Evolutionary conservation across 30 jellyfish, hydroid and myxozoan genomes (phyloP).

Genomic region (Morbakka virulenta): DNA sequence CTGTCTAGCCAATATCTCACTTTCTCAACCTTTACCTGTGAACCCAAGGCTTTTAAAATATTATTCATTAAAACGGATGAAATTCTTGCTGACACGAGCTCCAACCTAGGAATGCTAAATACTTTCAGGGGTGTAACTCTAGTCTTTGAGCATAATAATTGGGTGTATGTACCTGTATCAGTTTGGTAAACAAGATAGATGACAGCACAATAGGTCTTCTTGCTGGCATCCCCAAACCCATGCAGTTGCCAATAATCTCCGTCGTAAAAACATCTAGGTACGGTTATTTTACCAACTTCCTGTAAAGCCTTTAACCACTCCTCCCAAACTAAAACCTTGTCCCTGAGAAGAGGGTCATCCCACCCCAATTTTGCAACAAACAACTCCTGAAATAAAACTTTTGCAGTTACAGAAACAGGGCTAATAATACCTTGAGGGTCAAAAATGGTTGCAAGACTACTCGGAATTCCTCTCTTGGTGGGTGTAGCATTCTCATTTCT

Average conservation of each 20-base stretch:
- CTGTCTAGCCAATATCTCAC: constrained; percentile 26
- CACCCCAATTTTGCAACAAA: constrained; percentile 25
- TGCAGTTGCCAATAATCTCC: constrained; percentile 33
- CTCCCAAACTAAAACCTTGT: constrained; percentile 12
- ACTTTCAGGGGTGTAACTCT: too few species aligned
- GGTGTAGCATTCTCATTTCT: not conserved
- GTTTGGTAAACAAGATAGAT: constrained; percentile 4
- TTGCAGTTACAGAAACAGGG: constrained; percentile 45
- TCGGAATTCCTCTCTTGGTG: constrained; percentile 42
- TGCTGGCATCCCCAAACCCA: constrained; percentile 30
- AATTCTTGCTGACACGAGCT: constrained; percentile 22
- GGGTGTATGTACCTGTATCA: not conserved
- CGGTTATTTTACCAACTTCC: not conserved
- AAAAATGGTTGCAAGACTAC: constrained; percentile 32
- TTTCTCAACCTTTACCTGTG: not conserved
- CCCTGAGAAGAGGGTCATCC: constrained; percentile 38
- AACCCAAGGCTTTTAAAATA: not conserved
- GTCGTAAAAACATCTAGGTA: constrained; percentile 6
- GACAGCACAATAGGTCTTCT: constrained; percentile 6
- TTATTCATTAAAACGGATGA: constrained; percentile 5
- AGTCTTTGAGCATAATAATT: not conserved
- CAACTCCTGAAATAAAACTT: constrained; percentile 46
- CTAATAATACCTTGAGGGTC: constrained; percentile 44
- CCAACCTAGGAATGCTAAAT: constrained; percentile 32
- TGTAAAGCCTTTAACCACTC: constrained; percentile 32